These are phyloP conservation scores for Nansenia antarctica DNA, from an alignment of 2,113 vertebrate genomes.

Conservation along the genomic window DNA sequence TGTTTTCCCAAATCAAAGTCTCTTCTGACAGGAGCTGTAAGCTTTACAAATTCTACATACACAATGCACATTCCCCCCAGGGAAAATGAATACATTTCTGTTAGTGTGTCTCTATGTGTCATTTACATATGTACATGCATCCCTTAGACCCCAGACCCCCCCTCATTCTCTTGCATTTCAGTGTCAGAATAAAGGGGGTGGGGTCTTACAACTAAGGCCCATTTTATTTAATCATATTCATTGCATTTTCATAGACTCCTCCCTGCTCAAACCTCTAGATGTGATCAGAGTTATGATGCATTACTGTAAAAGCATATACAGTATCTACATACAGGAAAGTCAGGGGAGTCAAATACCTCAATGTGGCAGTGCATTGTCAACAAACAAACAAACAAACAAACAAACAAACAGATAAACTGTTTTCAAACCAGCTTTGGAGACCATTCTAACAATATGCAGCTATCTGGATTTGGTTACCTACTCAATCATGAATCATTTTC, in stretches of 20 bases:
- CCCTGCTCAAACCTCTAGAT: not conserved
- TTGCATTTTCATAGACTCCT: slow-evolving; percentile 39
- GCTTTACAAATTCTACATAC: slow-evolving; percentile 90
- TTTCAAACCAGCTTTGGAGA: slow-evolving; percentile 36
- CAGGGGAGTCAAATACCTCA: slow-evolving; percentile 55
- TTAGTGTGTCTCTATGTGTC: slow-evolving; percentile 98
- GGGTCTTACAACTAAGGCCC: not conserved
- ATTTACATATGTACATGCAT: slow-evolving; percentile 99
- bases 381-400: slow-evolving; percentile 56
- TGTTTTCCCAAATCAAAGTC: slow-evolving; percentile 88
- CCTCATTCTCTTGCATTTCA: slow-evolving; percentile 58
- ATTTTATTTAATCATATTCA: slow-evolving; percentile 54
- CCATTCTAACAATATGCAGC: slow-evolving; percentile 27
- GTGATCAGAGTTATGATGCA: too few species aligned
- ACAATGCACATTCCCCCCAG: slow-evolving; percentile 97
- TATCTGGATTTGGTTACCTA: slow-evolving; percentile 18
- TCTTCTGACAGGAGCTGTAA: slow-evolving; percentile 89
- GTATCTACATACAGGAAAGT: slow-evolving; percentile 43
- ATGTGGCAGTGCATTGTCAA: slow-evolving; percentile 68
- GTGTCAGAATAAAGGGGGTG: slow-evolving; percentile 69
- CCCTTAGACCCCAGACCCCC: slow-evolving; percentile 75
- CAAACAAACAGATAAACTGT: slow-evolving; percentile 4
- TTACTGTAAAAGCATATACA: too few species aligned
- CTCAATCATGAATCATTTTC: slow-evolving; percentile 8
- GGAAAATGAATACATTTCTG: slow-evolving; percentile 99